Base-by-base conservation (phyloP, 2,888 invertebrate genomes). In the Tipula helvola region DNA sequence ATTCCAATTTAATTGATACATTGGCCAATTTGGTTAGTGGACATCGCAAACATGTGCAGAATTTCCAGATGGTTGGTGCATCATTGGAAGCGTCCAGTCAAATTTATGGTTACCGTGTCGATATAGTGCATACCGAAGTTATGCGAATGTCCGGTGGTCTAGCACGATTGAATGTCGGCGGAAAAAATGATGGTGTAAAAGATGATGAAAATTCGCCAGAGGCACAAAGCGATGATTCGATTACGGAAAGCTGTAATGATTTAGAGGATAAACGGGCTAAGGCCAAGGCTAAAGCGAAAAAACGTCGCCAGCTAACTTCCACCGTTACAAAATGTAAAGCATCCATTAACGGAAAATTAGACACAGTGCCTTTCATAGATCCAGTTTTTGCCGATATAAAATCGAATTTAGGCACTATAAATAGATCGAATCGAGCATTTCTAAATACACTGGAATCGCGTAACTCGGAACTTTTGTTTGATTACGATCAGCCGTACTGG, bases 1-100 rank as follows among this genome's bases (percentile, higher is more conserved):
- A 94, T 88, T 92, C 97, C 1, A 95, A 96, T 88, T 93, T 98
- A 85, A 97, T 98, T 89, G 97, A 98, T 90, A 96, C 96, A 88
- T 94, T 98, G 93, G 93, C 95, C 0, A 94, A 94, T 28, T 93
- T 97, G 92, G 90, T 97, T 16, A 93, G 93, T 71, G 94, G 95
- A 86, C 95, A 95, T 89, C 95, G 95, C 90, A 92, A 93, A 2
- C 94, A 95, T 7, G 93, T 96, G 91, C 95, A 95, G 87, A 94
- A 94, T 89, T 92, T 96, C 86, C 94, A 96, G 93, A 94, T 96
- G 12, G 97, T 96, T 1, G 96, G 97, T 86, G 95, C 96, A 0
- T 95, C 97, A 28, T 28, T 28, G 2, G 28, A 28, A 28, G 28
- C 28, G 28, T 28, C 28, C 28, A 28, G 28, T 28, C 1, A 28